Percentiles rank a stretch among this genome's conserved stretches.
Evolutionary conservation across 2,888 invertebrate genomes (phyloP).

Genomic region (Troides helena): DNA sequence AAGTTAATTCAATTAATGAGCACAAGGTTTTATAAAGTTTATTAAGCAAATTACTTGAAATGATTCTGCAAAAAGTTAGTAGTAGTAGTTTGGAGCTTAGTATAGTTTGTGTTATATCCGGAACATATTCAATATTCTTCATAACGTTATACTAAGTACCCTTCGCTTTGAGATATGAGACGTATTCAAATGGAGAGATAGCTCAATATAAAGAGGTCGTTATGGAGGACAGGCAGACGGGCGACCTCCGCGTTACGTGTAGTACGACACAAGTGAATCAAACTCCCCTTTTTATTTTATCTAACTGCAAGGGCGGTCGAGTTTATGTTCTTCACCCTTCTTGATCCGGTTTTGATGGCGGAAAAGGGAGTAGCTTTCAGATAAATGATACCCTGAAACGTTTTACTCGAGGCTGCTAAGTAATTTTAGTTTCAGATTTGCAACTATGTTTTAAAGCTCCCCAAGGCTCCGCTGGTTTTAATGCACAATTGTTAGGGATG

Average conservation of each 20-base stretch:
- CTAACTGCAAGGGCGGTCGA: slow-evolving; percentile 75
- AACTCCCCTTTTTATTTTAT: slow-evolving; percentile 77
- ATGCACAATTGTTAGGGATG: slow-evolving; percentile 60
- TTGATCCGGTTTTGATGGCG: slow-evolving; percentile 79
- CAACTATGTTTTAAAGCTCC: slow-evolving; percentile 67
- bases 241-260: slow-evolving; percentile 49
- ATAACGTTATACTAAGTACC: slow-evolving; percentile 67
- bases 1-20: background rate
- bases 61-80: background rate
- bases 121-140: slow-evolving; percentile 30
- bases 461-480: slow-evolving; percentile 51
- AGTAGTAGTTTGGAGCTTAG: background rate
- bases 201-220: slow-evolving; percentile 69
- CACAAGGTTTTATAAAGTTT: too few species aligned
- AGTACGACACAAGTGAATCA: slow-evolving; percentile 73
- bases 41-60: too few species aligned
- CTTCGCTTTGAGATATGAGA: slow-evolving; percentile 66
- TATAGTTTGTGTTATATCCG: slow-evolving; percentile 8
- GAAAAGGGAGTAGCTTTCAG: slow-evolving; percentile 72
- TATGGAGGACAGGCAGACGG: slow-evolving; percentile 49
- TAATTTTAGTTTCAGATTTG: slow-evolving; percentile 53
- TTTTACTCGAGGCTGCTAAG: slow-evolving; percentile 38
- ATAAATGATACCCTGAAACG: slow-evolving; percentile 65
- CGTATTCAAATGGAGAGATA: slow-evolving; percentile 73
- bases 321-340: slow-evolving; percentile 74